Base-by-base conservation (phyloP, 2,797 vertebrate species). In the Phoeniculus purpureus region DNA sequence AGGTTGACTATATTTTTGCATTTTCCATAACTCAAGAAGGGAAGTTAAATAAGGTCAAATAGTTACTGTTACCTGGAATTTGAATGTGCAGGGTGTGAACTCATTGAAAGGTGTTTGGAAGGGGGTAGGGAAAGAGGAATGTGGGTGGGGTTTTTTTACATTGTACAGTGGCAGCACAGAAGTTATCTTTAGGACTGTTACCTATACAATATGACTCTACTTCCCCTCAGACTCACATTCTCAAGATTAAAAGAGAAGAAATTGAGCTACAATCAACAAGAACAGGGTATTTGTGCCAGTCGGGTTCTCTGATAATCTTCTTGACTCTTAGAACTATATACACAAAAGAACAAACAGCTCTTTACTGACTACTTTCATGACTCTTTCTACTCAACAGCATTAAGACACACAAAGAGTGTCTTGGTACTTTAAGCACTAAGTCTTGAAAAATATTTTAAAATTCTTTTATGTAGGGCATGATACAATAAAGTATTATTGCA, bases 401-500 rank as follows among this genome's bases (percentile, higher is more conserved):
- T 64, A 40, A 48, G 65, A 48, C 29, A 40, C 17, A 55, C 10
- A 65, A 91, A 82, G 43, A 26, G 43, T 82, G 58, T 64, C 73
- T 32, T 76, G 47, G 34, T 47, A 27, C 26, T 87, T 86, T 16
- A 26, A 1, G 2, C 34, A 19, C 55, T 91, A 82, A 64, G 40
- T 55, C 65, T 65, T 77, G 65, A 77, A 92, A 87, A 89, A 84
- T 86, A 71, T 89, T 93, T 90, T 34, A 10, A 70, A 64, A 62
- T 80, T 82, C 26, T 77, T 31, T 60, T 86, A 90, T 88, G 40
- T 90, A 93, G 83, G 85, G 27, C 87, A 82, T 21, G 32, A 59
- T 76, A 77, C 45, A 82, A 86, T 54, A 55, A 84, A 95, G 56
- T 79, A 74, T 74, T 89, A 73, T 92, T 92, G 80, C 75, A 82